Evolutionary conservation across 2,113 vertebrate genomes (phyloP), one percentile per base, ranked within the genome.

Genomic region (Rostratula benghalensis): DNA sequence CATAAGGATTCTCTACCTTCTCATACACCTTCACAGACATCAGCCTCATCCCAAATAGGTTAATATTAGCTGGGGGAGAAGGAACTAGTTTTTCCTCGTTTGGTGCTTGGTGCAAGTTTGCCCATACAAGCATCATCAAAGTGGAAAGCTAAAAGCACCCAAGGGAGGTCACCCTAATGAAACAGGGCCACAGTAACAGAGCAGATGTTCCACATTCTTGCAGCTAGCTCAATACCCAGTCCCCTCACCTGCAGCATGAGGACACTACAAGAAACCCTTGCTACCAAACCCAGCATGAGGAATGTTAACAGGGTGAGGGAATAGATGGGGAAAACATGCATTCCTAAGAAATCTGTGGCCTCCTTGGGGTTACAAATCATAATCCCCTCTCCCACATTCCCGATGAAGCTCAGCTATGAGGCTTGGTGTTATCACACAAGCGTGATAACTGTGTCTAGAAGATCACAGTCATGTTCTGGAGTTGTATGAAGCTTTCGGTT

Each of bases 231-330:
- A 31, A 5, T 7, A 61, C 2, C 18, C 23, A 68, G 25, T 9
- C 12, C 15, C 24, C 21, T 1, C 39, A 51, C 6, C 31, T 14
- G 33, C 23, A 53, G 35, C 25, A 22, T 2, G 2, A 81, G 7
- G 59, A 68, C 4, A 4, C 23, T 39, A 18, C 16, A 60, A 63
- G 21, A 70, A 90, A 85, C 31, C 25, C 35, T 57, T 71, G 12
- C 17, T 54, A 74, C 13, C 54, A 80, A 74, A 87, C 57, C 0
- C 31, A 87, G 22, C 39, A 33, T 1, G 7, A 71, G 51, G 23
- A 75, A 59, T 2, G 1, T n/a, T 30, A 41, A 41, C 3, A 1
- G 41, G 8, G 30, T 5, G 14, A 53, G 12, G 13, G 17, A 31
- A 71, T 1, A 13, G n/a, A 57, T 3, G 1, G 28, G 4, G 21